Conservation (phyloP, 2,888 invertebrate genomes). For the Eretmocerus hayati region DNA sequence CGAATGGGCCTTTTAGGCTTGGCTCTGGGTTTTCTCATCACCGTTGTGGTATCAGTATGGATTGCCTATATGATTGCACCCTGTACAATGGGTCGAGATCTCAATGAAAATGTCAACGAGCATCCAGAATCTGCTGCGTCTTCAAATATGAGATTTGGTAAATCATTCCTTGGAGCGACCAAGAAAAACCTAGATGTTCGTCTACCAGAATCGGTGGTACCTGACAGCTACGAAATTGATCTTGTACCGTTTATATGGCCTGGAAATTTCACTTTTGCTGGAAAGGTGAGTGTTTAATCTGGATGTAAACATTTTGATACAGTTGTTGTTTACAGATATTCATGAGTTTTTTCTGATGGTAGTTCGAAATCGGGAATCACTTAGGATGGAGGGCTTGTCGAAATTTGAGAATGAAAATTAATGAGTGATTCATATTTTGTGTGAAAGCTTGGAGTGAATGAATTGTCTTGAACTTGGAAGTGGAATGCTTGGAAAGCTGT, state of each 20-base stretch:
- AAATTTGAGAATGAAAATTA: too few relatives aligned
- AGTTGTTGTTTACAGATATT: too few relatives aligned
- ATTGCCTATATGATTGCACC: conserved; percentile 71
- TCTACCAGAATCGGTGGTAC: conserved; percentile 61
- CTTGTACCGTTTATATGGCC: conserved; percentile 66
- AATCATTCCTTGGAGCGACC: conserved; percentile 9
- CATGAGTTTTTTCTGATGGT: too few relatives aligned
- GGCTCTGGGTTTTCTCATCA: conserved; percentile 57
- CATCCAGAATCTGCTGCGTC: conserved; percentile 7
- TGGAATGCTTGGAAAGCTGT: too few relatives aligned
- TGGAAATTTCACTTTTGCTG: conserved; percentile 73
- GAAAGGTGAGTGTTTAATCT: conserved; percentile 51
- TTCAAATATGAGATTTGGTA: conserved; percentile 1
- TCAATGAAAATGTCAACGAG: too few relatives aligned
- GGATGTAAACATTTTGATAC: too few relatives aligned
- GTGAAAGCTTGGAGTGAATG: too few relatives aligned
- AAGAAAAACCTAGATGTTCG: conserved; percentile 56
- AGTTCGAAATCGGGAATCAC: too few relatives aligned
- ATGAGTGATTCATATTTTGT: too few relatives aligned
- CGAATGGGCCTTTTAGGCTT: conserved; percentile 59
- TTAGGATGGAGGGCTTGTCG: too few relatives aligned
- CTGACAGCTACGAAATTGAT: conserved; percentile 63
- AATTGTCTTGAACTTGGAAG: too few relatives aligned
- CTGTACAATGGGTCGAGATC: too few relatives aligned
- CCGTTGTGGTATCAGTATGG: conserved; percentile 64